Base-by-base conservation (phyloP, 92 coral and sea anemone species). In the Porites evermanni region DNA sequence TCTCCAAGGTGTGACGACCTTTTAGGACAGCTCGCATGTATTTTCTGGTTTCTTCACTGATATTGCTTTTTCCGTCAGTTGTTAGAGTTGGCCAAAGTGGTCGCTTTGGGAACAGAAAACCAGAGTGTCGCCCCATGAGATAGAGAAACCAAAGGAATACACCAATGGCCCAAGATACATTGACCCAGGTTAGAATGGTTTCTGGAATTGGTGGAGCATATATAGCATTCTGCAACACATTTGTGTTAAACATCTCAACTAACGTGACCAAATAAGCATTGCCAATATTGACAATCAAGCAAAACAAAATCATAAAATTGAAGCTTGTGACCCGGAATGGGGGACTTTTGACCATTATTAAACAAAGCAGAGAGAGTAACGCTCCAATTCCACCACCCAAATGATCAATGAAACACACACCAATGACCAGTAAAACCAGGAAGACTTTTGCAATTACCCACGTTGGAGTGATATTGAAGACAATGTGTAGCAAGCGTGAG, bases 11-110 rank as follows among this genome's bases (percentile, higher is more conserved):
- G 54, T 97, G 99, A 53, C 99, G 92, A 47, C 99, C 99, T 60
- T 86, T 89, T 47, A 97, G 89, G 26, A 97, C 98, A 83, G 99
- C 99, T 79, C 97, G 87, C 96, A 97, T 93, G 89, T 97, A 97
- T 71, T 90, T 94, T 83, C 91, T 93, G 19, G 99, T 97, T 26
- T 95, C 98, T 53, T 81, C 82, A 14, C 91, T 95, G 88, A 97
- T 93, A 52, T 91, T 95, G 50, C 98, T 94, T 47, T 90, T 95
- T 21, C 95, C 96, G 69, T 93, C 96, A 19, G 94, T 95, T 3
- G 98, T 88, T 9, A 97, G 88, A 70, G 90, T 96, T 2, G 99
- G 99, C 99, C 99, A 97, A 0, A 97, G 90, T 7, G 99, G 97
- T 20, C 81, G 87, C 16, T 88, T 90, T 20, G 83, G 75, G 29